These are phyloP conservation scores for Chelmon rostratus DNA, from an alignment of 2,797 vertebrate species.

Conservation along the genomic window DNA sequence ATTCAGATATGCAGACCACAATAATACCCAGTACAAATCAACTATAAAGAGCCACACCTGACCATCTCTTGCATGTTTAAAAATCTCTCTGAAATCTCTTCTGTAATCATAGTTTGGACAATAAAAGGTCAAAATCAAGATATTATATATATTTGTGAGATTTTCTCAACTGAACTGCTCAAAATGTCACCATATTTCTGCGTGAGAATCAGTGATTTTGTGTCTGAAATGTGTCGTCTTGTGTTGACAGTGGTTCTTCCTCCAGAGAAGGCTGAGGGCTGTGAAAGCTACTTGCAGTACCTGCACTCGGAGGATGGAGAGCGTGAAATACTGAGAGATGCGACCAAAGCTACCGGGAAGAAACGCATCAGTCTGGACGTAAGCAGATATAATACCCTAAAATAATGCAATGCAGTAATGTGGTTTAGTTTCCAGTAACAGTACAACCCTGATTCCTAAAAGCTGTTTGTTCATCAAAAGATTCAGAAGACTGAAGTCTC, in stretches of 20 bases:
- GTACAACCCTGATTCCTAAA: too few relatives aligned
- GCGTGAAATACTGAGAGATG: slow-evolving; percentile 74
- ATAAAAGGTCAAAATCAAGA: neutral
- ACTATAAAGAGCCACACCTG: neutral
- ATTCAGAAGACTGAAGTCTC: too few relatives aligned
- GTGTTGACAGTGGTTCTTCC: slow-evolving; percentile 84
- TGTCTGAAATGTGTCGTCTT: slow-evolving; percentile 12
- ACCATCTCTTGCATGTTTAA: neutral
- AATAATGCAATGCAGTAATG: neutral
- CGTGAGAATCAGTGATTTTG: neutral
- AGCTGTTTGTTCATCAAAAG: too few relatives aligned
- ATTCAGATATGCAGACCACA: neutral
- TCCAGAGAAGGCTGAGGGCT: slow-evolving; percentile 86
- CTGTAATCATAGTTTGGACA: neutral
- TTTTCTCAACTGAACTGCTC: neutral
- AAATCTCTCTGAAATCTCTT: neutral
- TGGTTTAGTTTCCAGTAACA: neutral
- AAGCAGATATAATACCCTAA: slow-evolving; percentile 35
- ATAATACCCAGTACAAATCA: neutral
- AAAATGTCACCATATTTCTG: neutral
- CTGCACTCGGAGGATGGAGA: slow-evolving; percentile 81
- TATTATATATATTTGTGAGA: neutral
- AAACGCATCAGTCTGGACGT: slow-evolving; percentile 87
- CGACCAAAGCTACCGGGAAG: slow-evolving; percentile 77
- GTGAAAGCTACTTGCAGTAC: slow-evolving; percentile 82